Evolutionary conservation across 2,888 invertebrate species (phyloP).

Genomic region (Mimachlamys varia): DNA sequence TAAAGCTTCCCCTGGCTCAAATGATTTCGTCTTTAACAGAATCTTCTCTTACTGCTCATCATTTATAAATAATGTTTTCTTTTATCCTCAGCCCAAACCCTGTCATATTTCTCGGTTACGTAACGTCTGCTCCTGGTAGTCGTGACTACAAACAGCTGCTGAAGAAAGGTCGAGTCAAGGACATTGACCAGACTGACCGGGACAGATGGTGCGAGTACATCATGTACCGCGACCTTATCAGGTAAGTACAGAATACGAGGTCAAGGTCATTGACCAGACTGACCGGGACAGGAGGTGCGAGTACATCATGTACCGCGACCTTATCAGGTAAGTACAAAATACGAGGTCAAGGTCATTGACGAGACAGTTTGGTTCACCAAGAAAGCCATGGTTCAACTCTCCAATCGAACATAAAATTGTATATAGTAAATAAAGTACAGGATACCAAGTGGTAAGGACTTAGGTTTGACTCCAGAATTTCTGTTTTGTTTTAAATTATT

Average conservation of each 20-base stretch:
- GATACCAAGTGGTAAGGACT: too few relatives aligned
- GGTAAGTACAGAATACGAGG: constrained; percentile 59
- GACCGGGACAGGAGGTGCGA: constrained; percentile 80
- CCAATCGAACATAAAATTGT: too few relatives aligned
- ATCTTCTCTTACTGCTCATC: background rate
- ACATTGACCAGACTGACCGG: constrained; percentile 79
- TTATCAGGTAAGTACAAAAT: constrained; percentile 70
- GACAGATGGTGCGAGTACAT: constrained; percentile 82
- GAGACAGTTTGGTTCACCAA: too few relatives aligned
- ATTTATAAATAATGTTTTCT: background rate
- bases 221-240: constrained; percentile 79
- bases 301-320: constrained; percentile 81
- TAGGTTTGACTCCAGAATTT: too few relatives aligned
- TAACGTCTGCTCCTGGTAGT: constrained; percentile 80
- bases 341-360: too few relatives aligned
- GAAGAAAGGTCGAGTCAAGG: constrained; percentile 75
- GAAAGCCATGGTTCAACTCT: too few relatives aligned
- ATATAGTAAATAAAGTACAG: too few relatives aligned
- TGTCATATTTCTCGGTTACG: constrained; percentile 81
- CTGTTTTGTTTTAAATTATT: too few relatives aligned
- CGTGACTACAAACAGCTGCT: constrained; percentile 76
- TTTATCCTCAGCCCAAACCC: constrained; percentile 74
- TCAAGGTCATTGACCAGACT: too few relatives aligned
- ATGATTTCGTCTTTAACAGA: background rate
- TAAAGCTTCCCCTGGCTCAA: constrained; percentile 29